Evolutionary conservation across 2,888 invertebrate species (phyloP).

Genomic region (Drosophila rubida): DNA sequence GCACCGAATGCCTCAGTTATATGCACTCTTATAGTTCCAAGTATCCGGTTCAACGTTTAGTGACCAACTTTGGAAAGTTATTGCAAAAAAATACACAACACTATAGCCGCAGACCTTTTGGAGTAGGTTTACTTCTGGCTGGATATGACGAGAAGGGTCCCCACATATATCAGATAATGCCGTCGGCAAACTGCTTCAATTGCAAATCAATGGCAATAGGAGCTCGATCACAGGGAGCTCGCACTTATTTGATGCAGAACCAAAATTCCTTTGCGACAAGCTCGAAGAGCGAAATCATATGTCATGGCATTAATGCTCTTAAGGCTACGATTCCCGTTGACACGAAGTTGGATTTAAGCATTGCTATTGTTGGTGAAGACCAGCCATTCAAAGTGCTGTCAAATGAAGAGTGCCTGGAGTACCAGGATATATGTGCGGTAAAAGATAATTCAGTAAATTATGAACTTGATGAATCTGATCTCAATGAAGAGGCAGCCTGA

Average conservation of each 20-base stretch:
- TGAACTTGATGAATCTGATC: neutral
- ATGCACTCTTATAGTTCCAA: conserved; percentile 95
- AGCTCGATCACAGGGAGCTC: conserved; percentile 97
- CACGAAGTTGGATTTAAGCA: conserved; percentile 90
- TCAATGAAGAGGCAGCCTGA: neutral
- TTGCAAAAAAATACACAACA: conserved; percentile 98
- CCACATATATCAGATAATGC: conserved; percentile 98
- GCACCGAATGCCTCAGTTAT: conserved; percentile 97
- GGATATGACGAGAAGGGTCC: conserved; percentile 98
- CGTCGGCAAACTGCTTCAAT: conserved; percentile 98
- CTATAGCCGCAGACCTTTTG: conserved; percentile 98
- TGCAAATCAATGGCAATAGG: conserved; percentile 99
- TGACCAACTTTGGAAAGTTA: conserved; percentile 95
- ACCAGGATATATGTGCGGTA: conserved; percentile 50
- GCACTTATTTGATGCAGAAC: conserved; percentile 98
- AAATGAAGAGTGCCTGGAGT: conserved; percentile 87
- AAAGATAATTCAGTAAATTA: neutral
- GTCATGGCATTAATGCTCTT: conserved; percentile 96
- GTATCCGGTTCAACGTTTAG: conserved; percentile 94
- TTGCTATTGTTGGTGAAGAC: conserved; percentile 95
- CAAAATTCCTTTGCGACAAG: conserved; percentile 90
- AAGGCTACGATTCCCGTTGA: conserved; percentile 98
- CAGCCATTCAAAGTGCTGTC: conserved; percentile 91
- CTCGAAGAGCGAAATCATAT: conserved; percentile 93
- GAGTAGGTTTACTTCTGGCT: conserved; percentile 97